Evolutionary conservation across 2,888 invertebrate species (phyloP), one percentile per base, ranked within the genome.

Genomic region (Cordilura impudica): DNA sequence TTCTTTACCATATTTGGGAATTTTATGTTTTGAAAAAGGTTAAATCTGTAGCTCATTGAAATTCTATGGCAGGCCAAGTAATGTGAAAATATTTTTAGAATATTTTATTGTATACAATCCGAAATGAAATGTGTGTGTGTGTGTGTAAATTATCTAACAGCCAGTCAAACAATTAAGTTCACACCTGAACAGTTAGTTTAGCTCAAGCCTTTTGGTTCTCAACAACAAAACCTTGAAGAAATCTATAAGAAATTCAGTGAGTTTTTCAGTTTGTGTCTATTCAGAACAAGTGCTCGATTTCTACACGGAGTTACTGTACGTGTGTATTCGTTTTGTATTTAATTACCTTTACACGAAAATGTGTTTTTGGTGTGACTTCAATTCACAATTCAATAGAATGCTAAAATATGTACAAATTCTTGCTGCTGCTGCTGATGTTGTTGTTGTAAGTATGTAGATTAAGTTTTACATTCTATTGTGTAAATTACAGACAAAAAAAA

Each of bases 261-360:
- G n/a, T n/a, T n/a, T n/a, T n/a, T n/a, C n/a, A n/a, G n/a, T n/a
- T n/a, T n/a, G n/a, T n/a, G n/a, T n/a, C n/a, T n/a, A n/a, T n/a
- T n/a, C n/a, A n/a, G n/a, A n/a, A n/a, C n/a, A n/a, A n/a, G n/a
- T n/a, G 26, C 26, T 26, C 26, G 6, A 26, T 26, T 26, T 26
- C 6, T 1, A 39, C 12, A 39, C 12, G n/a, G 12, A 4, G 6
- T 26, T 26, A 6, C 26, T 26, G 26, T 4, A 26, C 4, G 3
- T 3, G 3, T 26, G 35, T 51, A 74, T 51, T 51, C 67, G 60
- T 74, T 74, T 58, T 70, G 60, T 70, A 53, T 74, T 73, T 78
- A 78, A 74, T 78, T 78, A 78, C 70, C 70, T 53, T 35, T n/a
- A 74, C 35, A 63, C 58, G 23, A 10, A 63, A 58, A 70, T 72